Base-by-base conservation (phyloP, 2,113 vertebrate genomes). In the Rhynchopsitta pachyrhyncha region DNA sequence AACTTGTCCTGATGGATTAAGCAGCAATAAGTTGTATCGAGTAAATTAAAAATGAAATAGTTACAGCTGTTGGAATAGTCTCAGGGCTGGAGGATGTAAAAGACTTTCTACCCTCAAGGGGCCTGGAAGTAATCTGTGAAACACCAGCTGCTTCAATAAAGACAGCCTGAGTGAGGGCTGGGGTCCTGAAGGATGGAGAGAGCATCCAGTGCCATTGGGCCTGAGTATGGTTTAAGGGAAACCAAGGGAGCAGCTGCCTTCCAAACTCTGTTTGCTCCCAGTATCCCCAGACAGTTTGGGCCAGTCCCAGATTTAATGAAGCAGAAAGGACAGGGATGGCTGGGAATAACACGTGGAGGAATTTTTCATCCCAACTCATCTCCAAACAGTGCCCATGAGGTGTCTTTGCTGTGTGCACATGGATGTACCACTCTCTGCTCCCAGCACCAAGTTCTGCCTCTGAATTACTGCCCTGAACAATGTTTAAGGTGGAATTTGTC, bases 21-120 rank as follows among this genome's bases (percentile, higher is more conserved):
- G 95, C 97, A 98, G 97, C 97, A 96, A 96, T 91, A 93, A 96
- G 93, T 69, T 88, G 90, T 66, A 90, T 92, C 28, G 5, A 97
- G 97, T 94, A 97, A 98, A 98, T 98, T 97, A 97, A 97, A 98
- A 97, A 96, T 96, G 97, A 97, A 98, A 97, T 94, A 90, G 96
- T 97, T 97, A 96, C 97, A 97, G 98, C 97, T 98, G 97, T 97
- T 95, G 96, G 92, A 93, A 92, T 27, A 53, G 95, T 94, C 91
- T 87, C 37, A 17, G 90, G 92, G 67, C 95, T 91, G 86, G 83
- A 71, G 57, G 88, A 88, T 68, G 91, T 73, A 88, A 93, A 95
- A 81, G 73, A 37, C 41, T 90, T 94, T 95, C 88, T 95, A 55
- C 75, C 66, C 95, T 90, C 67, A 13, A 49, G 86, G 85, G 82